Percentiles rank a stretch among this genome's conserved stretches.
These are phyloP conservation scores for Aquatica leii DNA, from an alignment of 2,888 invertebrate species.

Conservation along the genomic window DNA sequence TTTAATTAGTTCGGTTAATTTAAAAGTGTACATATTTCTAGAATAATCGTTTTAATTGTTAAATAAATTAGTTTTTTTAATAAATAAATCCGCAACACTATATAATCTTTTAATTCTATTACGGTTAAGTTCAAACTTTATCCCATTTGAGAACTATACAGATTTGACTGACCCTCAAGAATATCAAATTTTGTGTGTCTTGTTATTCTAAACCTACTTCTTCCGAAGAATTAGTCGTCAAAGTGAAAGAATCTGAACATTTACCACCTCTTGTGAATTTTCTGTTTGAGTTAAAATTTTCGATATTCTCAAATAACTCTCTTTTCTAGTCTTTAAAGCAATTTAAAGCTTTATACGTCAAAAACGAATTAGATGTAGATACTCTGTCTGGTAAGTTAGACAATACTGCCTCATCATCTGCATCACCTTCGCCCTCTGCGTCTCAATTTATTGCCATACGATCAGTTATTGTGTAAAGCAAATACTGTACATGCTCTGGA, in stretches of 20 bases:
- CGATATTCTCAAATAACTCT: background rate
- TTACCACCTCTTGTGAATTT: background rate
- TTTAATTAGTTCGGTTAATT: too few relatives aligned
- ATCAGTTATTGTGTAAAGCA: slow-evolving; percentile 4
- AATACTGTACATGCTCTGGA: too few relatives aligned
- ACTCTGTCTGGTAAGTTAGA: background rate
- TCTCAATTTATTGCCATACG: background rate
- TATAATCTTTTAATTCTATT: slow-evolving; percentile 18
- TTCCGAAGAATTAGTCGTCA: too few relatives aligned
- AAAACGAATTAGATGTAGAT: background rate
- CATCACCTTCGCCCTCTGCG: background rate
- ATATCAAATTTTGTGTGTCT: background rate
- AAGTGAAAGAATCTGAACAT: background rate
- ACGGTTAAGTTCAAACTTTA: slow-evolving; percentile 6
- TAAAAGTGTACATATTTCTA: too few relatives aligned
- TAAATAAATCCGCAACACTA: slow-evolving; percentile 19
- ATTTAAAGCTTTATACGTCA: too few relatives aligned
- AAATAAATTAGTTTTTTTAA: too few relatives aligned
- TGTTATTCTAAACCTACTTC: background rate
- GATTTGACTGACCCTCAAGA: slow-evolving; percentile 9
- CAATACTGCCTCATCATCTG: background rate
- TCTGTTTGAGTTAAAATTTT: background rate
- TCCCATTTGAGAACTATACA: slow-evolving; percentile 12
- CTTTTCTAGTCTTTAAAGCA: too few relatives aligned
- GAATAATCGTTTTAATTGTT: too few relatives aligned